Evolutionary conservation across 2,113 vertebrate genomes (phyloP).

Genomic region (Rafetus swinhoei): DNA sequence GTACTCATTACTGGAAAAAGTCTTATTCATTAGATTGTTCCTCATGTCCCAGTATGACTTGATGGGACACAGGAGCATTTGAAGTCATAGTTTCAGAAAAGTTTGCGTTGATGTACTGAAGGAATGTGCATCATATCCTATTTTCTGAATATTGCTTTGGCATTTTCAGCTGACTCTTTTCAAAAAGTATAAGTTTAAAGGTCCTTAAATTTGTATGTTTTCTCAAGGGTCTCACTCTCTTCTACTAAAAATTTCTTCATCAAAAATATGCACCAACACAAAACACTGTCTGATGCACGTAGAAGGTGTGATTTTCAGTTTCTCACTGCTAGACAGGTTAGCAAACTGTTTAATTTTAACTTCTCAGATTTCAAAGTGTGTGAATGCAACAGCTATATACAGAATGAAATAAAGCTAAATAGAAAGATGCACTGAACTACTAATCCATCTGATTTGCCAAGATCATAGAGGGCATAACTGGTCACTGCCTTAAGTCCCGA

Average conservation of each 20-base stretch:
- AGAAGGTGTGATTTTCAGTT: slow-evolving; percentile 72
- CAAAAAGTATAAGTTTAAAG: slow-evolving; percentile 33
- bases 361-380: slow-evolving; percentile 66
- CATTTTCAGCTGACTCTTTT: slow-evolving; percentile 37
- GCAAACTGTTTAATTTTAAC: slow-evolving; percentile 78
- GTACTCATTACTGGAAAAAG: slow-evolving; percentile 82
- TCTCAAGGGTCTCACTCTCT: slow-evolving; percentile 52
- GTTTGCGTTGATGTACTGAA: slow-evolving; percentile 45
- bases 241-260: slow-evolving; percentile 40
- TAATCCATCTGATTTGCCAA: slow-evolving; percentile 65
- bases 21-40: slow-evolving; percentile 70
- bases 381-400: slow-evolving; percentile 53
- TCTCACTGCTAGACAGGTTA: slow-evolving; percentile 64
- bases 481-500: slow-evolving; percentile 55
- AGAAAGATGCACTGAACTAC: slow-evolving; percentile 49
- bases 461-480: slow-evolving; percentile 62
- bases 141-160: slow-evolving; percentile 61
- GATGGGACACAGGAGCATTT: slow-evolving; percentile 49
- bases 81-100: slow-evolving; percentile 58
- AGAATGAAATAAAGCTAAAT: slow-evolving; percentile 64
- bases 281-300: slow-evolving; percentile 69
- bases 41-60: slow-evolving; percentile 75
- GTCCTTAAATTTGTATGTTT: slow-evolving; percentile 28
- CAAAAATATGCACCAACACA: slow-evolving; percentile 66
- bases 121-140: slow-evolving; percentile 44